Base-by-base conservation (phyloP, 2,888 invertebrate genomes). In the Oxycera nigricornis region DNA sequence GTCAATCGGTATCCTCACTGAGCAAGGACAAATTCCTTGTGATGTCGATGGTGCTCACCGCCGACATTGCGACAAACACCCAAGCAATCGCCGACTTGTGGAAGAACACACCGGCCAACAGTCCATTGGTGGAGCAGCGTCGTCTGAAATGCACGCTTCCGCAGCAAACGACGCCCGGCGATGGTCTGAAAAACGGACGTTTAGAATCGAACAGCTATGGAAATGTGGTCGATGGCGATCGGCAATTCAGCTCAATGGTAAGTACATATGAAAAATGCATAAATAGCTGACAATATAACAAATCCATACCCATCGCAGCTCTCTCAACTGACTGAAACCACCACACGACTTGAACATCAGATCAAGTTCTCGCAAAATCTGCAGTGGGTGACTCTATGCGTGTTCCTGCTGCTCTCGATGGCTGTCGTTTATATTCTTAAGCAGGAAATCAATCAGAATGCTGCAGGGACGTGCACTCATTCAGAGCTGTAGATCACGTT, bases 1-100 rank as follows among this genome's bases (percentile, higher is more conserved):
- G 92, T 3, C 92, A 91, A 80, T 90, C 90, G 76, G 79, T 91
- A 7, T 89, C 90, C 1, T 89, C 90, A 11, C 88, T 93, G 0
- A 87, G 90, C 0, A 91, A 91, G 81, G 96, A 97, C 82, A 92
- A 95, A 83, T 97, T 97, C 83, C 88, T 97, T 24, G 91, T 97
- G 1, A 93, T 96, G 93, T 92, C 93, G 39, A 90, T 93, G 78
- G 89, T 91, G 41, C 86, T 91, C 4, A 88, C 91, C 0, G 87
- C 87, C 35, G 89, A 88, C 73, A 82, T 86, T 0, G 89, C 89
- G 76, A 79, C 89, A 57, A 86, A 89, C 0, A 81, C 85, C 0
- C 88, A 90, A 77, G 92, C 94, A 79, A 83, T 94, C 6, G 82
- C 89, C 0, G 92, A 93, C 9, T 84, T 95, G 73, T 94, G 94